Conservation (phyloP, 2,113 vertebrate genomes). For the Leptocoma aspasia region DNA sequence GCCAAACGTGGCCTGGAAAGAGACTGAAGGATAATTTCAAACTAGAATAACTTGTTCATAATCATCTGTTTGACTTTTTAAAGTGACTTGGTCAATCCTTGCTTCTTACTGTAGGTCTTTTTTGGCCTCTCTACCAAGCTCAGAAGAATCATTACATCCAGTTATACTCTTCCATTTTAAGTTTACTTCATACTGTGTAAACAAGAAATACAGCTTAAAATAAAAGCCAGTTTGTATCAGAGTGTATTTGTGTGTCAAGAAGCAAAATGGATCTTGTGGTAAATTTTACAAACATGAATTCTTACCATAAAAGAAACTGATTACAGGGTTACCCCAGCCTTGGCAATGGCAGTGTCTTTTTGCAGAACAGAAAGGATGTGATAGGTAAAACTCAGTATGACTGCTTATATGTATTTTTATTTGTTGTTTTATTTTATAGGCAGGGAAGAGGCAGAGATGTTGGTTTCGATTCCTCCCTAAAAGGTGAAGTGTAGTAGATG, state of each 20-base stretch:
- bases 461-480: background rate
- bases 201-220: background rate
- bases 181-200: background rate
- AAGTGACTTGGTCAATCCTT: background rate
- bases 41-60: background rate
- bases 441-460: background rate
- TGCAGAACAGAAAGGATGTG: background rate
- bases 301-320: background rate
- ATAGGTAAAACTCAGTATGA: background rate
- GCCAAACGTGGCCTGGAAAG: background rate
- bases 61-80: background rate
- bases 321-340: background rate
- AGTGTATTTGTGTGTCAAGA: background rate
- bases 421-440: background rate
- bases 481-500: background rate
- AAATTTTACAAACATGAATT: background rate
- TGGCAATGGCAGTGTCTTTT: background rate
- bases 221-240: background rate
- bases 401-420: background rate
- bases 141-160: background rate
- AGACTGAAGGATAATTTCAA: background rate
- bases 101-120: background rate
- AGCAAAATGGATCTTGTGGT: background rate
- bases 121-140: background rate
- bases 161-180: background rate